Conservation (phyloP, 2,888 invertebrate species). For the Gortyna flavago region DNA sequence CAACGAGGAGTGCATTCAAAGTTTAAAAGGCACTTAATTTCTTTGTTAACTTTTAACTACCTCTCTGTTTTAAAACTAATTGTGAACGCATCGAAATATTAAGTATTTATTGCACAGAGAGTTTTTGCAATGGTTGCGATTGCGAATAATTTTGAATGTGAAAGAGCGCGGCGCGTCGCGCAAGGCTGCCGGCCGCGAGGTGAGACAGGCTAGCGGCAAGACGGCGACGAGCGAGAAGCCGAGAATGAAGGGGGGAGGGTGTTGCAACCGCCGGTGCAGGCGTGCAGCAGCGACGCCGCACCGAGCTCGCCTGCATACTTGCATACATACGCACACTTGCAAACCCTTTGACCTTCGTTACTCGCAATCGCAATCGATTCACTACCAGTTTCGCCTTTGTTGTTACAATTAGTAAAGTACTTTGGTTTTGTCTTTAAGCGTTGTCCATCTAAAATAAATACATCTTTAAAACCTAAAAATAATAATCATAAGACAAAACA, state of each 20-base stretch:
- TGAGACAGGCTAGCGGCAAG: conserved; percentile 90
- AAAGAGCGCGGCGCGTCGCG: conserved; percentile 90
- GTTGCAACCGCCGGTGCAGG: conserved; percentile 90
- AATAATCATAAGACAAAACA: neutral
- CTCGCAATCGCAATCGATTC: conserved; percentile 87
- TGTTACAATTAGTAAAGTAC: conserved; percentile 77
- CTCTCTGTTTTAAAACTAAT: conserved; percentile 85
- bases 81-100: conserved; percentile 83
- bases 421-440: conserved; percentile 60
- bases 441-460: conserved; percentile 1
- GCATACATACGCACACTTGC: conserved; percentile 88
- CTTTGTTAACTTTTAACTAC: conserved; percentile 79
- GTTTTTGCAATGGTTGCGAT: conserved; percentile 90
- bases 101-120: conserved; percentile 89
- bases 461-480: neutral
- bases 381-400: conserved; percentile 84
- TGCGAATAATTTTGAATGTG: conserved; percentile 90
- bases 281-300: conserved; percentile 90
- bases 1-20: conserved; percentile 91
- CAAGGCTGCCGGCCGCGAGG: conserved; percentile 90
- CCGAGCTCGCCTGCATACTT: conserved; percentile 90
- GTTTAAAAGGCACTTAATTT: conserved; percentile 86
- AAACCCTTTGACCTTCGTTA: conserved; percentile 88
- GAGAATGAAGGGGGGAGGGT: conserved; percentile 90
- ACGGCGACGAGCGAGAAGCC: conserved; percentile 89